Conservation (phyloP, 2,797 vertebrate species). For the Glossophaga mutica region DNA sequence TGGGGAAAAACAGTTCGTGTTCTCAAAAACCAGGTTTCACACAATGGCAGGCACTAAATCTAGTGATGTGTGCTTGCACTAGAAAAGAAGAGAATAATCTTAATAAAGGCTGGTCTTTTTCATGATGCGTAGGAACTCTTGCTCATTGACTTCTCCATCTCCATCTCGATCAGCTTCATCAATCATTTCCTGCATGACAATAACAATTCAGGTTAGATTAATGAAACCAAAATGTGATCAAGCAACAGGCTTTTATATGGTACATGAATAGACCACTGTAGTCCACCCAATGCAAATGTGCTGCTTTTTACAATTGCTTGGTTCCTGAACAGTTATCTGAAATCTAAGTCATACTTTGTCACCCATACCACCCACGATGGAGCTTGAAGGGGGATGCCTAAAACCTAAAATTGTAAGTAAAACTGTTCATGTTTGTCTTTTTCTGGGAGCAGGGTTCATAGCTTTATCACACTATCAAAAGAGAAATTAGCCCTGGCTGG, state of each 20-base stretch:
- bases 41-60: not conserved
- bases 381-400: not conserved
- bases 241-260: not conserved
- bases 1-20: not conserved
- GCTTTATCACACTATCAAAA: not conserved
- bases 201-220: not conserved
- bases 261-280: not conserved
- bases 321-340: not conserved
- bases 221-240: not conserved
- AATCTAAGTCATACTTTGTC: not conserved
- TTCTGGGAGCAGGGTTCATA: not conserved
- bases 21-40: slow-evolving; percentile 34
- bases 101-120: slow-evolving; percentile 96
- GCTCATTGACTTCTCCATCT: slow-evolving; percentile 94
- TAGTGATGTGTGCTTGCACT: not conserved
- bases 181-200: slow-evolving; percentile 91
- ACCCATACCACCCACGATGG: not conserved
- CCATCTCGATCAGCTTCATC: slow-evolving; percentile 94
- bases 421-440: not conserved
- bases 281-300: not conserved
- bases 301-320: not conserved
- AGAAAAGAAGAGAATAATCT: slow-evolving; percentile 45
- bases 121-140: slow-evolving; percentile 96
- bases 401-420: not conserved
- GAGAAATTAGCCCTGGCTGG: too few species aligned